Conservation (phyloP, 1,140 invertebrate genomes). For the Gryon sp. region DNA sequence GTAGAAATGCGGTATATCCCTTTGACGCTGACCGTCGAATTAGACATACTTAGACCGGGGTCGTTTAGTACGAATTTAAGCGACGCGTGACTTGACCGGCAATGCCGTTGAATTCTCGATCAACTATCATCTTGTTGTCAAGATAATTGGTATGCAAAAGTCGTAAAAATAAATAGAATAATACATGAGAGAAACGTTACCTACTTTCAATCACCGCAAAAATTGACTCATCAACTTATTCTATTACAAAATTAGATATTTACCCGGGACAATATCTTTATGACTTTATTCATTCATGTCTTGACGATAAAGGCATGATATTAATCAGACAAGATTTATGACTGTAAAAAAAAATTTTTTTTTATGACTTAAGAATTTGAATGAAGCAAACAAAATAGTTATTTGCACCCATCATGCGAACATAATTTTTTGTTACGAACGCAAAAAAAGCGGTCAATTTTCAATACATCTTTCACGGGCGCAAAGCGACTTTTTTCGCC, state of each 20-base stretch:
- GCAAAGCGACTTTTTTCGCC: too few relatives aligned
- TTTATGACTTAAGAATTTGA: too few relatives aligned
- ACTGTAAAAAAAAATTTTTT: too few relatives aligned
- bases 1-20: conserved; percentile 49
- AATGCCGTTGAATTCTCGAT: conserved; percentile 49
- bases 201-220: conserved; percentile 45
- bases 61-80: conserved; percentile 57
- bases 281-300: conserved; percentile 12
- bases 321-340: too few relatives aligned
- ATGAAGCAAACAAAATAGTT: too few relatives aligned
- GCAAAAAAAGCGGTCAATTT: too few relatives aligned
- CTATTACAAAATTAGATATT: conserved; percentile 14
- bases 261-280: conserved; percentile 16
- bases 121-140: conserved; percentile 56
- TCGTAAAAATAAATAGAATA: conserved; percentile 61
- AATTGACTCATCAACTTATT: conserved; percentile 40
- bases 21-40: conserved; percentile 58
- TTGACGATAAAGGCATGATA: background rate
- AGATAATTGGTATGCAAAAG: conserved; percentile 60
- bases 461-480: too few relatives aligned
- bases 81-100: conserved; percentile 60
- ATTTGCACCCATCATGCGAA: too few relatives aligned
- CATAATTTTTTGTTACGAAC: too few relatives aligned
- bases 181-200: conserved; percentile 41
- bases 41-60: conserved; percentile 56